These are phyloP conservation scores for Lordiphosa stackelbergi DNA, from an alignment of 1,140 invertebrate genomes.

Conservation along the genomic window DNA sequence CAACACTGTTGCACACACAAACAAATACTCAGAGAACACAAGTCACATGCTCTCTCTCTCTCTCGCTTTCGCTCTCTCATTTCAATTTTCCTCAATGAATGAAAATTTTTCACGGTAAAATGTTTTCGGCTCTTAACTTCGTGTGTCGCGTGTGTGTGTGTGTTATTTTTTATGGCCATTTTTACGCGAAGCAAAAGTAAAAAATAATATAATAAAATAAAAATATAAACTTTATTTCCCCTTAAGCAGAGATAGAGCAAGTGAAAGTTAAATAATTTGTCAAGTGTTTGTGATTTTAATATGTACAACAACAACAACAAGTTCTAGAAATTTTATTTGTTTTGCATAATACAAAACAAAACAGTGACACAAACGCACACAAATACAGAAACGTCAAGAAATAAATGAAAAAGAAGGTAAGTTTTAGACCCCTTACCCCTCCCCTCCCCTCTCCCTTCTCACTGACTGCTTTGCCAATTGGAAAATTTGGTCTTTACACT, in stretches of 20 bases:
- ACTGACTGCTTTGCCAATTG: conserved; percentile 43
- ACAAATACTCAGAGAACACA: conserved; percentile 8
- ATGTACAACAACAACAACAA: conserved; percentile 17
- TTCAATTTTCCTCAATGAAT: conserved; percentile 75
- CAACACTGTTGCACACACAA: conserved; percentile 39
- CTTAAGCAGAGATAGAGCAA: conserved; percentile 22
- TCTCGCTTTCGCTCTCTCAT: conserved; percentile 34
- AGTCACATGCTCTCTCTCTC: conserved; percentile 20
- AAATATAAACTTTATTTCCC: neutral
- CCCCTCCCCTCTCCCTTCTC: no score
- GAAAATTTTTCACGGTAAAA: conserved; percentile 73
- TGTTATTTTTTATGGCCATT: conserved; percentile 2
- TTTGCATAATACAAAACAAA: conserved; percentile 67
- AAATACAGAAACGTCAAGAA: conserved; percentile 28
- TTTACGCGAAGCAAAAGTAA: conserved; percentile 15
- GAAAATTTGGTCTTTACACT: conserved; percentile 58
- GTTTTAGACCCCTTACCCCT: conserved; percentile 5
- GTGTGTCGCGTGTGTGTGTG: conserved; percentile 44
- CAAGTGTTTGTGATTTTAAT: conserved; percentile 46
- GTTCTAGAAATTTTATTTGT: conserved; percentile 36
- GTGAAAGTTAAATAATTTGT: conserved; percentile 41
- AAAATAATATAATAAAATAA: conserved; percentile 27
- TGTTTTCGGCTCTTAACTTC: conserved; percentile 42
- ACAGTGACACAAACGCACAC: conserved; percentile 22
- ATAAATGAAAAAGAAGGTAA: conserved; percentile 59